Evolutionary conservation across 1,140 invertebrate species (phyloP).

Genomic region (Ips nitidus): DNA sequence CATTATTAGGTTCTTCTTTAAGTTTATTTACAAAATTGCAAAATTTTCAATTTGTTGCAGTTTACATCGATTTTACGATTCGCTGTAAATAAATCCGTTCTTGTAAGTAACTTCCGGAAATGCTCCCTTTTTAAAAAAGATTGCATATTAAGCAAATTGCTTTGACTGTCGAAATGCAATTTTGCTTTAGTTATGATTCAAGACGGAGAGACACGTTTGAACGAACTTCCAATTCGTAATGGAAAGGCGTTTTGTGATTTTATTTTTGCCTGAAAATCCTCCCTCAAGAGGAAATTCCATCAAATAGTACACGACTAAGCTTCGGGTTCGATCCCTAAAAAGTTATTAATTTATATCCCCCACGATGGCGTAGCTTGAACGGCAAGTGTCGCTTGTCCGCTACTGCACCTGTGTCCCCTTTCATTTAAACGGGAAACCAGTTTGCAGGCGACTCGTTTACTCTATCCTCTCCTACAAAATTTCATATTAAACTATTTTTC

Average conservation of each 20-base stretch:
- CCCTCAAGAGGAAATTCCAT: not conserved
- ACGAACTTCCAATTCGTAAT: too few relatives aligned
- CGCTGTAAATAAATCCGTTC: too few relatives aligned
- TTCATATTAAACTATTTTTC: not conserved
- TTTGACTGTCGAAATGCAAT: not conserved
- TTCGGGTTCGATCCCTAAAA: constrained; percentile 5
- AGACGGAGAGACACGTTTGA: not conserved
- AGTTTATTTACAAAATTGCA: too few relatives aligned
- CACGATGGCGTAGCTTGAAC: constrained; percentile 18
- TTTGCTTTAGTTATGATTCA: constrained; percentile 7
- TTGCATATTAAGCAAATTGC: too few relatives aligned
- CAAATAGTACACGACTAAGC: constrained; percentile 5
- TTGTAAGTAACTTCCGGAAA: too few relatives aligned
- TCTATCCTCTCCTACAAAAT: too few relatives aligned
- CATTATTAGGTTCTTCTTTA: too few relatives aligned
- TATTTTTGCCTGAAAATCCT: not conserved
- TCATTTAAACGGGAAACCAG: constrained; percentile 1
- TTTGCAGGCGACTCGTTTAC: not conserved
- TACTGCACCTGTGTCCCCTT: constrained; percentile 9
- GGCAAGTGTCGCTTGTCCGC: constrained; percentile 23
- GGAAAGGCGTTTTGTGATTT: too few relatives aligned
- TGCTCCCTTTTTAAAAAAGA: too few relatives aligned
- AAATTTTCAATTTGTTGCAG: too few relatives aligned
- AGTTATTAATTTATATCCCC: constrained; percentile 21
- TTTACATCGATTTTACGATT: too few relatives aligned